Conservation (phyloP, 2,797 vertebrate genomes). For the Peromyscus eremicus region DNA sequence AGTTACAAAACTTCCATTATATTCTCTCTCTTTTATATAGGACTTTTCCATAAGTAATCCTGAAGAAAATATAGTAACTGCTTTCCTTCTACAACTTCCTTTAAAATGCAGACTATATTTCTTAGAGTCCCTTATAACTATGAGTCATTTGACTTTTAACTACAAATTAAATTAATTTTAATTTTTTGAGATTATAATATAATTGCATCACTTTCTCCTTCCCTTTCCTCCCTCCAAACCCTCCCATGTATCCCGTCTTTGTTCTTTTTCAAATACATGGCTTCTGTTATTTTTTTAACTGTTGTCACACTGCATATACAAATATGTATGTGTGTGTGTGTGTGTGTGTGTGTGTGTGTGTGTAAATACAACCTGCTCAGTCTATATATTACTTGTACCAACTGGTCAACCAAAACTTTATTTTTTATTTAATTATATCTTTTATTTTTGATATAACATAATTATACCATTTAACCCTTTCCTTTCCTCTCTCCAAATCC, state of each 20-base stretch:
- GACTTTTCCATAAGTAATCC: constrained; percentile 16
- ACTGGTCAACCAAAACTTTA: neutral
- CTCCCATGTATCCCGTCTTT: neutral
- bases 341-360: neutral
- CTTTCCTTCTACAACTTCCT: constrained; percentile 73
- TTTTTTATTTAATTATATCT: neutral
- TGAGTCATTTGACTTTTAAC: constrained; percentile 72
- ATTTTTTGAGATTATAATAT: neutral
- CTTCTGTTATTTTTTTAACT: neutral
- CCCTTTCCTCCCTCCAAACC: neutral
- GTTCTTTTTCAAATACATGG: neutral
- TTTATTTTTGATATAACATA: neutral
- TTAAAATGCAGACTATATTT: constrained; percentile 67
- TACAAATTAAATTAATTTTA: neutral
- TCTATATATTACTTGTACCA: neutral
- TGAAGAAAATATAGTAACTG: constrained; percentile 56
- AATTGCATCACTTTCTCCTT: neutral
- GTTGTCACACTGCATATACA: neutral
- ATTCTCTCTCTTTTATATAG: constrained; percentile 2
- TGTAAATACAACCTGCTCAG: neutral
- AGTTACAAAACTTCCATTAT: neutral
- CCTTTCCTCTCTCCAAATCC: neutral
- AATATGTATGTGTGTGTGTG: neutral
- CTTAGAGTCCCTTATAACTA: constrained; percentile 63
- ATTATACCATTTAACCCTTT: neutral